Evolutionary conservation across 2,113 vertebrate genomes (phyloP), one percentile per base, ranked within the genome.

Genomic region (Amia ocellicauda): DNA sequence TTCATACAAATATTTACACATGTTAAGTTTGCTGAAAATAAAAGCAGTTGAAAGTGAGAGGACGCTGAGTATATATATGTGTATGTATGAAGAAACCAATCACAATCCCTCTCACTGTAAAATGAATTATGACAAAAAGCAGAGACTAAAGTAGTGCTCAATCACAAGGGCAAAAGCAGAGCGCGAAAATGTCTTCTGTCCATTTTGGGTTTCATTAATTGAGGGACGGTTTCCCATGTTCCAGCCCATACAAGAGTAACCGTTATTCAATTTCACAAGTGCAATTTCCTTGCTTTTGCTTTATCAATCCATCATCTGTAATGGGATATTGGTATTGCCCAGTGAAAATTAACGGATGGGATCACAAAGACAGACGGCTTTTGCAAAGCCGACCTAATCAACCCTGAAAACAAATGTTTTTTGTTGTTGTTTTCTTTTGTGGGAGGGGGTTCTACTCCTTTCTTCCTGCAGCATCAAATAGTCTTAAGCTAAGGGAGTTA

Each of bases 271-370:
- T 47, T 47, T 47, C 45, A 47, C 45, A n/a, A 47, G 2, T 17
- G 2, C 45, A 3, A 3, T 7, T 47, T 47, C 45, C 45, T 54
- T 54, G 5, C 31, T 36, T 36, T 36, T 5, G 5, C 11, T 27
- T 54, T 27, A 22, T 54, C 51, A 54, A 54, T 54, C 51, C 16
- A 54, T 54, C 51, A 54, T 14, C 51, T 54, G 20, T 54, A 24
- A 26, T 54, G 20, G 51, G 22, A 24, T 54, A 54, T 24, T 27
- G 51, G 51, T 23, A 54, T 54, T 54, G 1, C 51, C 22, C 51
- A 54, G 2, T 2, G 14, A 54, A 27, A 54, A 5, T 27, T 10
- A 16, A 24, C 51, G 16, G 51, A 7, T 17, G n/a, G 16, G 45
- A 16, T 47, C n/a, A 47, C 7, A 17, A 47, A 47, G 45, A 47